Evolutionary conservation across 2,113 vertebrate species (phyloP), one percentile per base, ranked within the genome.

Genomic region (Gallinago media): DNA sequence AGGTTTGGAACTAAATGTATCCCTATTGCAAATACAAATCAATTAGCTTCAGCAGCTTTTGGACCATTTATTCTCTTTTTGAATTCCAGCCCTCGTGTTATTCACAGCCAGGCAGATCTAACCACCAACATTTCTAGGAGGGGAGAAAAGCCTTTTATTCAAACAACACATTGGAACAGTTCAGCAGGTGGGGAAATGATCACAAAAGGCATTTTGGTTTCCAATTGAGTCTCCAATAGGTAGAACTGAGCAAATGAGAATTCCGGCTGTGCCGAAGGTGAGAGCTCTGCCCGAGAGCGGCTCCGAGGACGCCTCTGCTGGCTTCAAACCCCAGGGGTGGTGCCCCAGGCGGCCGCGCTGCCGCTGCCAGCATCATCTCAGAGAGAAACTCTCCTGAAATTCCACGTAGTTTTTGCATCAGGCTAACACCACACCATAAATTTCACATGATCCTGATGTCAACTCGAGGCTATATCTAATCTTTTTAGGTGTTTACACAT

Each of bases 231-330:
- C 89, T 46, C 70, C 42, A 49, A 7, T 1, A 10, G 74, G 54
- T 73, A 31, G 56, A 21, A 65, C 3, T 9, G 38, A 67, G 29
- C 13, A 9, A 0, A 15, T 44, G 18, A 32, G 86, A 78, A 14
- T 4, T 6, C 12, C 1, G 6, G 74, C 61, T 16, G 6, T 47
- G 59, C 58, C 4, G 12, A 68, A 25, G 17, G 7, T 1, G 44
- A 34, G 68, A 32, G 71, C 66, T 79, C 36, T n/a, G 62, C 72
- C 18, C 26, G 5, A 6, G 17, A 3, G 62, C 12, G 15, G 85
- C 25, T 52, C 50, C 0, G 0, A 19, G 59, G 49, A 14, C 8
- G 2, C 32, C 8, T 3, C 42, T 23, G 47, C 59, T 23, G 8
- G 49, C 20, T 3, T 9, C 58, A 19, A 16, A 19, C 32, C 52